phyloP scores from a whole-genome alignment of 2,888 invertebrate genomes.

The Drosophila robusta region DNA sequence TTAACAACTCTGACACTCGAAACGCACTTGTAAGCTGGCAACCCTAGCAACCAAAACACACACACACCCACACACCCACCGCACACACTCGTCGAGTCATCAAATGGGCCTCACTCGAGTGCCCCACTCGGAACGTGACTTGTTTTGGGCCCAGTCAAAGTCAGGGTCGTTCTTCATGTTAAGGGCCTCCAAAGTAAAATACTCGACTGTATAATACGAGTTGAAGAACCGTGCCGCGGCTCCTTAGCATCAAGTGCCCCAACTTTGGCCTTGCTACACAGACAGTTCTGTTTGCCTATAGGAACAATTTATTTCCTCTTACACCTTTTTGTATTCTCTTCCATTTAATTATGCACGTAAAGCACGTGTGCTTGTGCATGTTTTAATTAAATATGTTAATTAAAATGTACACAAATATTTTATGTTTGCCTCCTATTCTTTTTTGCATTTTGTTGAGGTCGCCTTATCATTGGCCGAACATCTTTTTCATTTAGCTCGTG shows the following conservation, averaged over 20 bases:
- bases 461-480: constrained; percentile 26
- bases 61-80: constrained; percentile 17
- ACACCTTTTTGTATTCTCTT: constrained; percentile 1
- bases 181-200: constrained; percentile 17
- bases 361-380: constrained; percentile 43
- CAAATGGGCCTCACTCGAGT: constrained; percentile 44
- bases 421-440: constrained; percentile 1
- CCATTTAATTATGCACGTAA: constrained; percentile 46
- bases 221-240: constrained; percentile 9
- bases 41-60: constrained; percentile 22
- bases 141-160: constrained; percentile 65
- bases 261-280: constrained; percentile 33
- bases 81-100: constrained; percentile 25
- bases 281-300: constrained; percentile 1
- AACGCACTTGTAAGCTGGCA: constrained; percentile 36
- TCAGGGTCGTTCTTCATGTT: constrained; percentile 60
- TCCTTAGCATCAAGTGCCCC: constrained; percentile 37
- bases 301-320: constrained; percentile 5
- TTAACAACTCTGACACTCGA: constrained; percentile 47
- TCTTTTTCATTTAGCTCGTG: constrained; percentile 43
- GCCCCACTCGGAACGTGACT: constrained; percentile 59
- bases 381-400: constrained; percentile 72
- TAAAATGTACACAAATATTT: constrained; percentile 47
- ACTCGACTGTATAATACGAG: constrained; percentile 19
- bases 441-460: constrained; percentile 4